Percentiles rank a stretch among this genome's conserved stretches.
Conservation (phyloP, 2,888 invertebrate genomes). For the Ashinkailepas kermadecensis region DNA sequence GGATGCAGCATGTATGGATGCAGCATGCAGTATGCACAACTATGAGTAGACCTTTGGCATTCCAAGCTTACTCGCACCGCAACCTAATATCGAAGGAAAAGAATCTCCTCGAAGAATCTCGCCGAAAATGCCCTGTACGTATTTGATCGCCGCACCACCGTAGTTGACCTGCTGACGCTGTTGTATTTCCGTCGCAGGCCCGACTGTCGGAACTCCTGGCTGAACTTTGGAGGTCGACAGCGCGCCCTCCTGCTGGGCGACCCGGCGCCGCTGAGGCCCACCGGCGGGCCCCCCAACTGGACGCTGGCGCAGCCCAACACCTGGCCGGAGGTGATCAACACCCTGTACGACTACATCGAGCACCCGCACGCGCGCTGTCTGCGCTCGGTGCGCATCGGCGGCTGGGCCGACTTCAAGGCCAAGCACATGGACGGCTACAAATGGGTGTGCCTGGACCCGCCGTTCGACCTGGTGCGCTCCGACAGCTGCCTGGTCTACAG, state of each 20-base stretch:
- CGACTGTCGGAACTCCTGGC: not conserved
- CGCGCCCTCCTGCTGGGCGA: not conserved
- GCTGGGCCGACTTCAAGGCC: not conserved
- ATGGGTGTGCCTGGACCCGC: conserved; percentile 16
- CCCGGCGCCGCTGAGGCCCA: not conserved
- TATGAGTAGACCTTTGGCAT: no score
- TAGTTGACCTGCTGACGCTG: no score
- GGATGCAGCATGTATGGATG: no score
- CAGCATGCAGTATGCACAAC: no score
- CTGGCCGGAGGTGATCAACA: not conserved
- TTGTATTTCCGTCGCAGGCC: not conserved
- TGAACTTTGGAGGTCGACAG: not conserved
- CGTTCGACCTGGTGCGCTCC: not conserved
- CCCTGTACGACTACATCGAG: not conserved
- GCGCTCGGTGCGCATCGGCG: not conserved
- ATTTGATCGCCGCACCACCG: no score
- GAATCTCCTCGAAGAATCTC: no score
- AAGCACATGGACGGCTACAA: conserved; percentile 4
- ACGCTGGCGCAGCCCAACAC: not conserved
- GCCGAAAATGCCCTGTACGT: no score
- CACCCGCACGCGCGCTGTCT: not conserved
- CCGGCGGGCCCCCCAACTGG: not conserved
- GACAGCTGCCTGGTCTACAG: conserved; percentile 26
- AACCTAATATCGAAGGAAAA: no score
- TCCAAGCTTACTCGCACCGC: no score